Percentiles rank a stretch among this genome's conserved stretches.
Conservation (phyloP, 2,113 vertebrate genomes). For the Illadopsis cleaveri region DNA sequence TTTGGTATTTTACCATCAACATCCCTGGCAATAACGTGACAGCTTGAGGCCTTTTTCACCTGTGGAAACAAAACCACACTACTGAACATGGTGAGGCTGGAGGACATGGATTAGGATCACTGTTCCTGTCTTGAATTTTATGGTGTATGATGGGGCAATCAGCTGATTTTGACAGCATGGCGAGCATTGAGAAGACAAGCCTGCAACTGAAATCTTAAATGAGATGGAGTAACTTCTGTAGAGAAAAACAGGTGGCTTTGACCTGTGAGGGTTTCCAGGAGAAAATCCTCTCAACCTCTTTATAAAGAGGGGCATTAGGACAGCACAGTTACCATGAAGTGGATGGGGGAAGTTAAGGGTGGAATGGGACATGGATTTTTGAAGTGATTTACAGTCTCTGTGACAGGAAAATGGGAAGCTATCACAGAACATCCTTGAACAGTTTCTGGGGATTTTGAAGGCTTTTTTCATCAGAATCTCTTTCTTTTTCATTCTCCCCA, state of each 20-base stretch:
- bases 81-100: neutral
- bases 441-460: neutral
- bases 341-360: neutral
- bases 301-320: neutral
- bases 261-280: neutral
- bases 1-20: neutral
- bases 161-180: neutral
- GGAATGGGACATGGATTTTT: neutral
- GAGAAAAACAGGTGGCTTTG: neutral
- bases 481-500: neutral
- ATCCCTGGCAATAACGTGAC: neutral
- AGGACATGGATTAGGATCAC: neutral
- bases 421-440: neutral
- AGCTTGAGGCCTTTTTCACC: neutral
- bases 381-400: neutral
- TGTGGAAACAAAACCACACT: neutral
- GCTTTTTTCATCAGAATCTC: neutral
- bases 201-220: neutral
- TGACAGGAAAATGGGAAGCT: neutral
- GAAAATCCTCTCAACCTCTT: neutral
- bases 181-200: neutral
- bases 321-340: neutral
- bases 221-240: neutral
- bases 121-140: neutral
- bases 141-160: neutral